These are phyloP conservation scores for Adoxophyes honmai DNA, from an alignment of 1,140 invertebrate genomes.

Conservation along the genomic window DNA sequence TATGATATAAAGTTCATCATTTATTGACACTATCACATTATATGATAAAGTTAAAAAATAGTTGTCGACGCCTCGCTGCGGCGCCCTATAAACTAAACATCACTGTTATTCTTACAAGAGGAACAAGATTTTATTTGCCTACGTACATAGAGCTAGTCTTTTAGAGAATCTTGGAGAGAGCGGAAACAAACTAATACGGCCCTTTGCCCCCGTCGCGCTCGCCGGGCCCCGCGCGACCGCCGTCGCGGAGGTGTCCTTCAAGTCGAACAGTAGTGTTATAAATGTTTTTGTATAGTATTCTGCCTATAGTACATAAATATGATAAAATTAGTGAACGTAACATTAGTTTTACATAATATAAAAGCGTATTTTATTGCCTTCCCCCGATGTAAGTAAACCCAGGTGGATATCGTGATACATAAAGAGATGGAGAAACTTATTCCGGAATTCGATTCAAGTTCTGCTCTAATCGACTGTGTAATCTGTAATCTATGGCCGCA, in stretches of 20 bases:
- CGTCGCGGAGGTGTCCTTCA: not conserved
- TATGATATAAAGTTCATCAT: constrained; percentile 67
- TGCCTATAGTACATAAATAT: constrained; percentile 26
- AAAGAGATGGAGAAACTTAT: not conserved
- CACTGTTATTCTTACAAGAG: constrained; percentile 40
- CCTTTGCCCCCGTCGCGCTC: constrained; percentile 31
- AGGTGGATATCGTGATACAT: constrained; percentile 9
- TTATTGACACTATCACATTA: constrained; percentile 68
- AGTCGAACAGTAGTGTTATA: not conserved
- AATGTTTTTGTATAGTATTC: constrained; percentile 9
- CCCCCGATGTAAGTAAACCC: constrained; percentile 61
- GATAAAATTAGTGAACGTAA: constrained; percentile 33
- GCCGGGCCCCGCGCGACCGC: not conserved
- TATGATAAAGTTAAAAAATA: constrained; percentile 44
- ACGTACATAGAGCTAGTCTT: constrained; percentile 23
- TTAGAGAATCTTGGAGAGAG: constrained; percentile 22
- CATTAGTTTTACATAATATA: constrained; percentile 54
- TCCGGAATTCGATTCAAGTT: not conserved
- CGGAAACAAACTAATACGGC: constrained; percentile 40
- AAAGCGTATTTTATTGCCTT: constrained; percentile 80
- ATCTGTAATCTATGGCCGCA: constrained; percentile 4
- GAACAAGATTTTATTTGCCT: constrained; percentile 54
- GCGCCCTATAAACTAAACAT: constrained; percentile 1
- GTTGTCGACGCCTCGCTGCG: constrained; percentile 31
- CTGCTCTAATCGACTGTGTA: not conserved